These are phyloP conservation scores for Eubasilissa regina DNA, from an alignment of 1,140 invertebrate species.

Conservation along the genomic window DNA sequence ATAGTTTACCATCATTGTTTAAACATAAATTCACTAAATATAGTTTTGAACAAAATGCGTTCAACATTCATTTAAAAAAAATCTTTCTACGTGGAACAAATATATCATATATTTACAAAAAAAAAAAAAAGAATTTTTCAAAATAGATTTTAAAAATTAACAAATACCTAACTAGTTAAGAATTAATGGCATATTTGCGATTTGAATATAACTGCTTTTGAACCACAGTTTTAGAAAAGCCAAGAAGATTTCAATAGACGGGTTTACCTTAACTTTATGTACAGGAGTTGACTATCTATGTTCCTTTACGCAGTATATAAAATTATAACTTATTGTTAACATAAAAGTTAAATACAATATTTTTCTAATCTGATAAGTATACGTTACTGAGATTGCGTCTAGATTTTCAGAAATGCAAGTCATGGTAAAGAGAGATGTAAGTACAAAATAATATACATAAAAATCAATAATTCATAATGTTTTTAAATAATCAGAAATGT, in stretches of 20 bases:
- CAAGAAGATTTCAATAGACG: constrained; percentile 49
- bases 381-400: constrained; percentile 30
- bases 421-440: constrained; percentile 44
- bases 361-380: constrained; percentile 33
- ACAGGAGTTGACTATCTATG: constrained; percentile 59
- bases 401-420: constrained; percentile 22
- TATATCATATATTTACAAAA: constrained; percentile 50
- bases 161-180: constrained; percentile 51
- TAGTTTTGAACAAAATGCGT: constrained; percentile 36
- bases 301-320: constrained; percentile 52
- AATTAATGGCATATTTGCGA: constrained; percentile 55
- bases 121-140: constrained; percentile 39
- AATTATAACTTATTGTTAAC: constrained; percentile 22
- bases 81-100: constrained; percentile 42
- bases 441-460: constrained; percentile 30
- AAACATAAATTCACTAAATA: constrained; percentile 47
- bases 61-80: constrained; percentile 42
- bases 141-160: constrained; percentile 50
- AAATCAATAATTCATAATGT: constrained; percentile 7
- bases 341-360: constrained; percentile 35
- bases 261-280: constrained; percentile 54
- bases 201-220: constrained; percentile 23
- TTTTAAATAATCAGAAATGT: neutral
- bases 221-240: constrained; percentile 47
- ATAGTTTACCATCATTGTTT: constrained; percentile 10